Evolutionary conservation across 2,797 vertebrate genomes (phyloP), one percentile per base, ranked within the genome.

Genomic region (Brachyalestes nurse): DNA sequence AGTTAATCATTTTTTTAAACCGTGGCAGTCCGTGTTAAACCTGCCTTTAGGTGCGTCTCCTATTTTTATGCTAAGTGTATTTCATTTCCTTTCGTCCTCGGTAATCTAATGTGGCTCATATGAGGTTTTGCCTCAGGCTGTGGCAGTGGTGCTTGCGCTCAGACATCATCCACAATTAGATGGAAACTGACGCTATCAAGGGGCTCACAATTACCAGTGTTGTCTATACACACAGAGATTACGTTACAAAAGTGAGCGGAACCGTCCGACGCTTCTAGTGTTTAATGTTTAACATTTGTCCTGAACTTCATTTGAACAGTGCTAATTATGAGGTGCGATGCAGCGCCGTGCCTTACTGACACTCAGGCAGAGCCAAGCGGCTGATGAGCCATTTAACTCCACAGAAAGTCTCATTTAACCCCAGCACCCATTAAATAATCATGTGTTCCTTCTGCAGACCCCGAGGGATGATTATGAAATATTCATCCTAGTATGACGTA

Each of bases 381-480:
- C 58, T 77, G 70, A 81, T 82, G 81, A 82, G 60, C 72, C 86
- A 70, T 55, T 83, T 72, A 60, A 71, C 67, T 74, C 75, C 76
- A 75, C 60, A 72, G 49, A 79, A 69, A 55, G 74, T 82, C 82
- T 83, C 78, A 76, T 84, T 87, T 83, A 83, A 83, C 77, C 82
- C 74, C 70, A n/a, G 62, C 75, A 67, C 62, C 60, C 75, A 86
- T 86, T 86, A 88, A 84, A 85, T 75, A 75, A 85, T 82, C 82
- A 87, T 85, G 82, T 55, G 55, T 67, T 72, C 72, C 71, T 77
- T 72, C 83, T 66, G 23, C 34, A 49, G 49, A 70, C 75, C 81
- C 72, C 55, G 42, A 81, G 79, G 74, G 83, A 69, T 9, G 25
- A 71, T 58, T 69, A 86, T 86, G 65, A 87, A 87, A 86, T 87